Percentiles rank a stretch among this genome's conserved stretches.
phyloP scores from a whole-genome alignment of 1,140 invertebrate genomes.

The Eueides isabella region DNA sequence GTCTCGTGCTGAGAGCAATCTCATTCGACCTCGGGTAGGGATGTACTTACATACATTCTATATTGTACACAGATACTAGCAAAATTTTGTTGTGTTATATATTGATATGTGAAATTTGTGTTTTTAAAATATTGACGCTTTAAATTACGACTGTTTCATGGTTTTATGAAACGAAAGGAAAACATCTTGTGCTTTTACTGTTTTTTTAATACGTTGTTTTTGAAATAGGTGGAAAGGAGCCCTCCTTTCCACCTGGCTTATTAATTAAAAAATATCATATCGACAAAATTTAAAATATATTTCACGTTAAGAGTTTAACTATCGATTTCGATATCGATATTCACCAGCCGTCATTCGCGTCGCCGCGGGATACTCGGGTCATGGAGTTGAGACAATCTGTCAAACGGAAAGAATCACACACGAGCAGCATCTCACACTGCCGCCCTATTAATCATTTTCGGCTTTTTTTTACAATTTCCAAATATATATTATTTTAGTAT shows the following conservation, averaged over 20 bases:
- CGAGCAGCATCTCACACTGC: slow-evolving; percentile 60
- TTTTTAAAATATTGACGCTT: not conserved
- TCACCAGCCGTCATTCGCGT: slow-evolving; percentile 60
- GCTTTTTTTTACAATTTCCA: slow-evolving; percentile 76
- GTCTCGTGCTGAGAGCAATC: slow-evolving; percentile 81
- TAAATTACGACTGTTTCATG: too few relatives aligned
- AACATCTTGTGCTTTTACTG: too few relatives aligned
- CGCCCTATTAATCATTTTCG: slow-evolving; percentile 80
- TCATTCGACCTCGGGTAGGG: slow-evolving; percentile 62
- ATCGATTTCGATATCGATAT: slow-evolving; percentile 66
- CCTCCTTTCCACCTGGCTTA: too few relatives aligned
- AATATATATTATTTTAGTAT: slow-evolving; percentile 75
- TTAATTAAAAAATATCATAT: not conserved
- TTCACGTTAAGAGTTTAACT: not conserved
- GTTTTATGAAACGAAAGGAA: too few relatives aligned
- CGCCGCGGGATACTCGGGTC: slow-evolving; percentile 76
- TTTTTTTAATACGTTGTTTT: too few relatives aligned
- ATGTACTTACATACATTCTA: not conserved
- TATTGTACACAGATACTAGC: not conserved
- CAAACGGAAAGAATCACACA: slow-evolving; percentile 80
- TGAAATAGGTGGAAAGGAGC: too few relatives aligned
- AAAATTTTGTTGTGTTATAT: not conserved
- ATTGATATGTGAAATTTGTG: not conserved
- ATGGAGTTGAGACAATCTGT: slow-evolving; percentile 80
- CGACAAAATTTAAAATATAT: not conserved